Percentiles rank a stretch among this genome's conserved stretches.
These are phyloP conservation scores for Ichneumoninae sp. DNA, from an alignment of 2,888 invertebrate genomes.

Conservation along the genomic window DNA sequence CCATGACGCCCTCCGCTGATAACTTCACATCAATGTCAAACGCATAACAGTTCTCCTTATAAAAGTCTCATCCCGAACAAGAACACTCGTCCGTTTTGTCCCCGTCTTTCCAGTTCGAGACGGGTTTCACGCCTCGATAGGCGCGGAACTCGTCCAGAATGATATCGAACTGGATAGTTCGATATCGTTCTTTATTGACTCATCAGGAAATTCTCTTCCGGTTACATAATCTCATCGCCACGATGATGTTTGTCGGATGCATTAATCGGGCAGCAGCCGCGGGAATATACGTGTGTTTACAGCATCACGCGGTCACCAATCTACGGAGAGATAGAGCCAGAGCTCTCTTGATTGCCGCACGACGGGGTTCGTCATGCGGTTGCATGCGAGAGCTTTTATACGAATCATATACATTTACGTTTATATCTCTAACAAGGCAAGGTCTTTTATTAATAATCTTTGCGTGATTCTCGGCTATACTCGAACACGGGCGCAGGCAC, in stretches of 20 bases:
- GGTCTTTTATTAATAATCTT: constrained; percentile 69
- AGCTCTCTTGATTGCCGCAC: constrained; percentile 37
- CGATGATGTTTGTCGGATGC: constrained; percentile 50
- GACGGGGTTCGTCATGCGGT: constrained; percentile 39
- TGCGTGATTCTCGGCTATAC: constrained; percentile 54
- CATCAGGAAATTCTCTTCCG: constrained; percentile 69
- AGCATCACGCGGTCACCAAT: constrained; percentile 43
- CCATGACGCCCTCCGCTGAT: too few species aligned
- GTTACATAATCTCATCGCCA: constrained; percentile 63
- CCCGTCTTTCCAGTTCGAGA: neutral
- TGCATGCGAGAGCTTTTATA: constrained; percentile 21
- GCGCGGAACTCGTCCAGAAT: neutral
- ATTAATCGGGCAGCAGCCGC: constrained; percentile 44
- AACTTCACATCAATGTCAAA: too few species aligned
- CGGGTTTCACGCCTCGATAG: constrained; percentile 10
- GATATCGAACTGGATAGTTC: too few species aligned
- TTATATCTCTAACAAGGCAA: constrained; percentile 56
- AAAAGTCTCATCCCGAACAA: too few species aligned
- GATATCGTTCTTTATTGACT: constrained; percentile 62
- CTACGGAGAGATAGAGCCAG: constrained; percentile 3
- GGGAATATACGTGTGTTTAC: neutral
- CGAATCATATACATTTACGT: constrained; percentile 54
- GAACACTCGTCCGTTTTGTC: too few species aligned
- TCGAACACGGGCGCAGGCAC: constrained; percentile 23
- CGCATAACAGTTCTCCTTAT: too few species aligned